phyloP scores from a whole-genome alignment of 2,113 vertebrate species.

The Psettodes erumei region DNA sequence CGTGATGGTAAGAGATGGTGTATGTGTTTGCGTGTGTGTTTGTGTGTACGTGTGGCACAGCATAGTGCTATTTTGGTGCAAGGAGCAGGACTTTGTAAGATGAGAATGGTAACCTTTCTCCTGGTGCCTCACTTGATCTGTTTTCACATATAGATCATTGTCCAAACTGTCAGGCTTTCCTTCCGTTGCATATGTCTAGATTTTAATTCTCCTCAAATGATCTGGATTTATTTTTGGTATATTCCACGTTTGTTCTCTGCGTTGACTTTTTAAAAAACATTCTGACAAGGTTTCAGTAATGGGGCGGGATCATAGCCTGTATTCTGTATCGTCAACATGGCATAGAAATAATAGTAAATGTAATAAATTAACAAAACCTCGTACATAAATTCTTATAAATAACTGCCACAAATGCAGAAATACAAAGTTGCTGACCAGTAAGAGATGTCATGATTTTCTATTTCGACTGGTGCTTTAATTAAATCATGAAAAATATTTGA shows the following conservation, averaged over 20 bases:
- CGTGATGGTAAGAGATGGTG: neutral
- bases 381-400: neutral
- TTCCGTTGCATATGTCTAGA: neutral
- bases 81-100: constrained; percentile 59
- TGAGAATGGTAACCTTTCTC: constrained; percentile 74
- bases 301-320: neutral
- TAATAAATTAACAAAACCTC: neutral
- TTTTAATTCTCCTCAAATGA: neutral
- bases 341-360: neutral
- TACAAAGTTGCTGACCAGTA: neutral
- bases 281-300: neutral
- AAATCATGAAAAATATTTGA: neutral
- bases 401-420: neutral
- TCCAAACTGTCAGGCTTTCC: neutral
- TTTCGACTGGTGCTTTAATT: neutral
- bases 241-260: neutral
- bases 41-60: constrained; percentile 34
- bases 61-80: constrained; percentile 59
- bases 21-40: constrained; percentile 18
- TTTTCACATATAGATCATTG: constrained; percentile 16
- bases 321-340: neutral
- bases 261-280: neutral
- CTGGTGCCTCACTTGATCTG: constrained; percentile 3
- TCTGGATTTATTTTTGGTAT: neutral
- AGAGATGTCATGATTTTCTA: neutral